Conservation (phyloP, 2,888 invertebrate species). For the Halocaridina rubra region DNA sequence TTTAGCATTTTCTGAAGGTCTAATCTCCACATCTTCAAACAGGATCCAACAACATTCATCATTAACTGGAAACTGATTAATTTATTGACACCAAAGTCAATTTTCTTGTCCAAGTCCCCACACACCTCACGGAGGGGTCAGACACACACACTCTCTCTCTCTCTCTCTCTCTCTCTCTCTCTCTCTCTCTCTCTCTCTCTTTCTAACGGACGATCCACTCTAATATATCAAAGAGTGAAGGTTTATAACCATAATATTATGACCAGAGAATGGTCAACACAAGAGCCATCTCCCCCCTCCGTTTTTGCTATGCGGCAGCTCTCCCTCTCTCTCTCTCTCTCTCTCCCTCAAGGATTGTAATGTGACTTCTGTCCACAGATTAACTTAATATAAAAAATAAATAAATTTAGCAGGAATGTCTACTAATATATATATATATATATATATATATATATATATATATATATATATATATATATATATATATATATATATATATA, state of each 20-base stretch:
- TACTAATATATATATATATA: too few relatives aligned
- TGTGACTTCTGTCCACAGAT: too few relatives aligned
- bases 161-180: background rate
- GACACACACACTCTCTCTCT: background rate
- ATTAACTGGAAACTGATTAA: constrained; percentile 26
- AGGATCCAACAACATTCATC: constrained; percentile 38
- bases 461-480: too few relatives aligned
- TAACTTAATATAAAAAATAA: too few relatives aligned
- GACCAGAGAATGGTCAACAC: background rate
- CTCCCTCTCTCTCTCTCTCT: background rate
- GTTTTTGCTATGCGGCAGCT: background rate
- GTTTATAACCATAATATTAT: too few relatives aligned
- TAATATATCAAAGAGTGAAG: background rate
- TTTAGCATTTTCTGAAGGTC: background rate
- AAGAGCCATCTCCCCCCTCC: background rate
- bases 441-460: too few relatives aligned
- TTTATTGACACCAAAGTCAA: constrained; percentile 39
- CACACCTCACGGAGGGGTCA: too few relatives aligned
- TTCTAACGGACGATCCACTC: background rate
- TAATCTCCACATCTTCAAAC: constrained; percentile 22
- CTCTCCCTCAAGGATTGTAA: too few relatives aligned
- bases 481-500: too few relatives aligned
- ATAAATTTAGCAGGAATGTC: too few relatives aligned
- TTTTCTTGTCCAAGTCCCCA: constrained; percentile 33
- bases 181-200: background rate